A percentile compares a stretch with the other conserved stretches of the same genome.
phyloP scores from a whole-genome alignment of 2,797 vertebrate species.

The Cyprinodon diabolis region DNA sequence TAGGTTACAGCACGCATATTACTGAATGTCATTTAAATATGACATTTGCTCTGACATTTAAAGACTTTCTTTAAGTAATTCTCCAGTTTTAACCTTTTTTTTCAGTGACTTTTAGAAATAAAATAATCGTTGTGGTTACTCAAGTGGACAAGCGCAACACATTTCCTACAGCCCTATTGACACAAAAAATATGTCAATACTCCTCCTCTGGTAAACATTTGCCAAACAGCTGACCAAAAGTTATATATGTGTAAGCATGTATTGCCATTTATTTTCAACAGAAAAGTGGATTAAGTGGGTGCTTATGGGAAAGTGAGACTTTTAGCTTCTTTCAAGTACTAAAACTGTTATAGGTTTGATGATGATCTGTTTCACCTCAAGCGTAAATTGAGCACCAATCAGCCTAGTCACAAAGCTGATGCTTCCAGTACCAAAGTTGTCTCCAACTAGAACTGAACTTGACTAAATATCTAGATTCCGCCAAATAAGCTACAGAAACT shows the following conservation, averaged over 20 bases:
- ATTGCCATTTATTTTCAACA: neutral
- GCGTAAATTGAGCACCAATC: too few species aligned
- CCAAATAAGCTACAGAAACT: too few species aligned
- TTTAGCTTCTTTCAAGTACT: neutral
- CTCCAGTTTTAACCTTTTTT: slow-evolving; percentile 22
- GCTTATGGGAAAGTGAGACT: too few species aligned
- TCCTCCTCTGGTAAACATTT: neutral
- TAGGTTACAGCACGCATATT: neutral
- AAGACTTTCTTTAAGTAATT: slow-evolving; percentile 7
- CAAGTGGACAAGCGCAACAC: neutral
- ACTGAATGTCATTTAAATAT: slow-evolving; percentile 28
- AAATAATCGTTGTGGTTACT: slow-evolving; percentile 13
- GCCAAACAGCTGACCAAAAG: neutral
- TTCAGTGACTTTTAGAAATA: slow-evolving; percentile 5
- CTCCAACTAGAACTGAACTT: too few species aligned
- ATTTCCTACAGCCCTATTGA: slow-evolving; percentile 5
- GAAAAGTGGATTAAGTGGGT: too few species aligned
- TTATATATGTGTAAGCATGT: neutral
- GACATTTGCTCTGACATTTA: slow-evolving; percentile 11
- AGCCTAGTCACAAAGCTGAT: too few species aligned
- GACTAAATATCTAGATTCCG: too few species aligned
- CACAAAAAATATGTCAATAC: neutral
- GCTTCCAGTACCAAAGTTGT: too few species aligned
- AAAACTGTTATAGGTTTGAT: too few species aligned
- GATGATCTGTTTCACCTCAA: too few species aligned